These are phyloP conservation scores for Muntiacus muntjak DNA, from an alignment of 2,113 vertebrate species.

Conservation along the genomic window DNA sequence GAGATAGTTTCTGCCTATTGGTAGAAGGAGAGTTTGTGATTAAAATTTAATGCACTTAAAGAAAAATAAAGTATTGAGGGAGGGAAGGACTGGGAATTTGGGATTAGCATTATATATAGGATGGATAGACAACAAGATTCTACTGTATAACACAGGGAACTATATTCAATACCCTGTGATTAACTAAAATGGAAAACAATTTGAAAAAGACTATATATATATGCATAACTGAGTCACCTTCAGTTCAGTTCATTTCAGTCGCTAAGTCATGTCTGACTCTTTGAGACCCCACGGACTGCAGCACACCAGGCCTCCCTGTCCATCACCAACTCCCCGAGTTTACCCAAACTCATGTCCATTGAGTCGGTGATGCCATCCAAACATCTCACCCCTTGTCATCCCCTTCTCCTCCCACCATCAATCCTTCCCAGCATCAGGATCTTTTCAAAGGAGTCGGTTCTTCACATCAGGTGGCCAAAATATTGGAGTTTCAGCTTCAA, in stretches of 20 bases:
- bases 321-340: neutral
- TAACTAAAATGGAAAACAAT: neutral
- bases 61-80: neutral
- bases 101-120: neutral
- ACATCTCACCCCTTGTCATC: neutral
- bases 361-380: neutral
- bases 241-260: neutral
- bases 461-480: neutral
- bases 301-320: neutral
- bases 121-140: neutral
- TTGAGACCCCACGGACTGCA: neutral
- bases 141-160: neutral
- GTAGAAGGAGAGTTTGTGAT: neutral
- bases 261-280: accelerated
- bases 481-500: neutral
- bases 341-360: neutral
- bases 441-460: accelerated
- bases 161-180: neutral
- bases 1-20: neutral
- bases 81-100: neutral
- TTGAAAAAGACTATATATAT: neutral
- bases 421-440: neutral
- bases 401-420: neutral
- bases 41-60: neutral
- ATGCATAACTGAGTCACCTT: neutral